Percentiles rank a stretch among this genome's conserved stretches.
Conservation (phyloP, 2,797 vertebrate species). For the Myotis myotis region DNA sequence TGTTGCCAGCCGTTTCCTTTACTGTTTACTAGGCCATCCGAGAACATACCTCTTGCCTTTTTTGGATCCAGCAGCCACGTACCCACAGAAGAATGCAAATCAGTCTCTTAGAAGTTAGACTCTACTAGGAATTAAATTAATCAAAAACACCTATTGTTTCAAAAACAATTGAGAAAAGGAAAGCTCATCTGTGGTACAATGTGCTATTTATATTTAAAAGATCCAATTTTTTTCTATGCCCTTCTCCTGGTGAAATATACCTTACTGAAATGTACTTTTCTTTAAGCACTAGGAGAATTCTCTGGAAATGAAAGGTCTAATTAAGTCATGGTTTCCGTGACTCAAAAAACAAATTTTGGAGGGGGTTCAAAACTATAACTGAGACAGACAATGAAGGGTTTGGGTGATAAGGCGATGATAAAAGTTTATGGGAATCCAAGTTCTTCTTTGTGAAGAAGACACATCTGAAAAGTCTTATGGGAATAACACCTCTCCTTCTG, state of each 20-base stretch:
- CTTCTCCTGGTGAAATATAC: constrained; percentile 22
- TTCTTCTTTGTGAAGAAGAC: constrained; percentile 1
- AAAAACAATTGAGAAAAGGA: constrained; percentile 44
- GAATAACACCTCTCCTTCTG: neutral
- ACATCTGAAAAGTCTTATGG: neutral
- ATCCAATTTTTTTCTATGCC: neutral
- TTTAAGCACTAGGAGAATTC: neutral
- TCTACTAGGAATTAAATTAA: neutral
- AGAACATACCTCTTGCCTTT: neutral
- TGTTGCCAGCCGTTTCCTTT: neutral
- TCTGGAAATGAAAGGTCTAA: constrained; percentile 59
- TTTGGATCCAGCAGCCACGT: neutral
- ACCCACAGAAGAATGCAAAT: neutral
- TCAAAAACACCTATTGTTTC: constrained; percentile 26
- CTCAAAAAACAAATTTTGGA: constrained; percentile 43
- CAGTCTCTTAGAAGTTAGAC: neutral
- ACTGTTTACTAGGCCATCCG: neutral
- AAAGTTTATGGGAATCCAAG: constrained; percentile 17
- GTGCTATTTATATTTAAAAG: constrained; percentile 62
- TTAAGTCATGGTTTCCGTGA: constrained; percentile 49
- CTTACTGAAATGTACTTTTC: constrained; percentile 55
- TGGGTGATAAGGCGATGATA: neutral
- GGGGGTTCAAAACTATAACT: constrained; percentile 4
- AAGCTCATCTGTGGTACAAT: constrained; percentile 38
- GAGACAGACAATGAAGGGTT: constrained; percentile 39